phyloP scores from a whole-genome alignment of 2,797 vertebrate species.

The Vespertilio murinus region DNA sequence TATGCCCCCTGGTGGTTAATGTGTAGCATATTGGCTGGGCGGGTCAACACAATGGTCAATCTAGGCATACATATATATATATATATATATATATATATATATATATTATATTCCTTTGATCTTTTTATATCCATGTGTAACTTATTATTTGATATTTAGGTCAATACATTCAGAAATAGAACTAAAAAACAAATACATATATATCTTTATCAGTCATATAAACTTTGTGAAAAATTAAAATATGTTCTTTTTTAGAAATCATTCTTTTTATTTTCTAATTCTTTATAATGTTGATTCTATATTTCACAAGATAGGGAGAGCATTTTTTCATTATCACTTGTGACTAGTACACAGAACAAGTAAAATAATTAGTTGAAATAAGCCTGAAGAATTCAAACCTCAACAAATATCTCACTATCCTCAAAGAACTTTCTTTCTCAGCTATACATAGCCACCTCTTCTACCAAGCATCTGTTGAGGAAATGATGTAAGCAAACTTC shows the following conservation, averaged over 20 bases:
- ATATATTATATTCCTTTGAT: no score
- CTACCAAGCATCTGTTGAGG: conserved; percentile 75
- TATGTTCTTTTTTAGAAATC: not conserved
- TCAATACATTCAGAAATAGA: not conserved
- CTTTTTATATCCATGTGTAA: no score
- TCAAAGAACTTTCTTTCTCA: conserved; percentile 60
- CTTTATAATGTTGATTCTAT: not conserved
- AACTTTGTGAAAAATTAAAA: not conserved
- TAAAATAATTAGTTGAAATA: not conserved
- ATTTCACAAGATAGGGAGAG: not conserved
- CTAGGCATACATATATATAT: no score
- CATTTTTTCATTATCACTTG: not conserved
- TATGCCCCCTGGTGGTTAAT: no score
- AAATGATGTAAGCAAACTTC: conserved; percentile 77
- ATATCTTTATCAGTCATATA: not conserved
- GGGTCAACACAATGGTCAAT: no score
- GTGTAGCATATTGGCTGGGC: no score
- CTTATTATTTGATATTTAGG: not conserved
- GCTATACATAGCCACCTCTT: conserved; percentile 72
- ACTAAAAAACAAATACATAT: not conserved
- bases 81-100: no score
- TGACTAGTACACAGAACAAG: not conserved
- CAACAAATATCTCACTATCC: conserved; percentile 50
- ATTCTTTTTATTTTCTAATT: not conserved
- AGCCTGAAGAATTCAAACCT: conserved; percentile 42